Base-by-base conservation (phyloP, 2,113 vertebrate genomes). In the Mixornis gularis region DNA sequence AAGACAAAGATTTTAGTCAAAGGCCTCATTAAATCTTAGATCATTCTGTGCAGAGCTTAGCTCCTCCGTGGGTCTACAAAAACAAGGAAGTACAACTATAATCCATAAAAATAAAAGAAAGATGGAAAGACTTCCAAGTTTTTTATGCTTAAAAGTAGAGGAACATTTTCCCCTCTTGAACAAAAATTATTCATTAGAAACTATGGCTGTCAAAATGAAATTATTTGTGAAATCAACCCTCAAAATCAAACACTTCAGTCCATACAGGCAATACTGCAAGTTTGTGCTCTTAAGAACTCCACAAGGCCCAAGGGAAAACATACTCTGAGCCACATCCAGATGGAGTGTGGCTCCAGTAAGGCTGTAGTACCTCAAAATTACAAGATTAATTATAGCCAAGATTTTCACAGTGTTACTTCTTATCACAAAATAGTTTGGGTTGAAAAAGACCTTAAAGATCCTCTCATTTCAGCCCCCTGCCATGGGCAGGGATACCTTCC, bases 1-100 rank as follows among this genome's bases (percentile, higher is more conserved):
- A 91, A 96, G 87, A 90, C 84, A 94, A 96, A 97, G 94, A 95
- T 93, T 87, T 94, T 93, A 92, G 92, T 85, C 86, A 84, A 96
- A 93, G 94, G 27, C 32, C 77, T 95, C 95, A 84, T 89, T 92
- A 87, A 93, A 91, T 71, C 94, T 95, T 89, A 88, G 85, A 79
- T 95, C 69, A 90, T 36, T 64, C 71, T 92, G 90, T 92, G 94
- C 63, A 82, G 41, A 84, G 58, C 53, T 95, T 44, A 87, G 78
- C 16, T 89, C 60, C 74, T 91, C 74, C 3, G 0, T 10, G 43
- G 38, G 46, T 77, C 85, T 83, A 73, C 41, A 85, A 72, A 92
- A 89, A 85, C 53, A 94, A 63, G 78, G 78, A 93, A 93, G 40
- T 27, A 73, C 13, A 58, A 56, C 59, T 53, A 17, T 46, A 85